Conservation (phyloP, 2,888 invertebrate species). For the Cephus spinipes region DNA sequence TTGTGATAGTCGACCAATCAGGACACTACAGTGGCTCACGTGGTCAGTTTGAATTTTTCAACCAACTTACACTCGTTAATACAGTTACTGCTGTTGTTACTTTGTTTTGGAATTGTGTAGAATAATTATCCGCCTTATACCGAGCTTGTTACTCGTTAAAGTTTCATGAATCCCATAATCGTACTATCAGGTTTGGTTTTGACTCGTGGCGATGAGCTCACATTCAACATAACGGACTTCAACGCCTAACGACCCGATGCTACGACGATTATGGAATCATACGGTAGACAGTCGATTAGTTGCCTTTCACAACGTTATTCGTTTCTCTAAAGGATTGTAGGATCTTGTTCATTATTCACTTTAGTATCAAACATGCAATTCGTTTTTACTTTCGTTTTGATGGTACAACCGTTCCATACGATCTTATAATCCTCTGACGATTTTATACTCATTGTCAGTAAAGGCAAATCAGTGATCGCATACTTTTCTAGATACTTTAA, state of each 20-base stretch:
- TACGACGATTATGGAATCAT: background rate
- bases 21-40: background rate
- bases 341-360: background rate
- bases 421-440: background rate
- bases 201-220: background rate
- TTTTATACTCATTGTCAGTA: background rate
- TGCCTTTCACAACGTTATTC: background rate
- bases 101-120: background rate
- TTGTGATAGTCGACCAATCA: background rate
- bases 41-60: background rate
- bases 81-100: background rate
- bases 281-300: background rate
- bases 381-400: background rate
- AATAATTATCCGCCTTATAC: background rate
- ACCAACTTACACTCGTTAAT: background rate
- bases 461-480: constrained; percentile 24
- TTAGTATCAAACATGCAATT: background rate
- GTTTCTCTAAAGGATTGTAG: background rate
- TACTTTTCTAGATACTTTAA: background rate
- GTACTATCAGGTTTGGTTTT: background rate
- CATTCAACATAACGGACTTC: background rate
- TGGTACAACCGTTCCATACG: background rate
- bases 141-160: background rate
- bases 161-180: background rate
- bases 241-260: background rate